These are phyloP conservation scores for Eugnorisma glareosa DNA, from an alignment of 2,888 invertebrate genomes.

Conservation along the genomic window DNA sequence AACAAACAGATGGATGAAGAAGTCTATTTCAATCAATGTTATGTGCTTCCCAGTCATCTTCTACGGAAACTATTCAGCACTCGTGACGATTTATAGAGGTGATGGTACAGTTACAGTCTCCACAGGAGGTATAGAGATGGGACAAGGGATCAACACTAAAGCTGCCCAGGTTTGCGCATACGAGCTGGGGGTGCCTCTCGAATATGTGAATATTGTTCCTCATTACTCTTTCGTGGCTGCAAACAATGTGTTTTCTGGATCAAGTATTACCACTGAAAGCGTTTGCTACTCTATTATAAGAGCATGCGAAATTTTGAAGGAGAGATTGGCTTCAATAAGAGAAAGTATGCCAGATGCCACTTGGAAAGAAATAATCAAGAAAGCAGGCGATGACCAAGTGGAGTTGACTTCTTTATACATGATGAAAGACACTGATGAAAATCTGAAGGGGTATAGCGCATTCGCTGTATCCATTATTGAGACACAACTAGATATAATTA, in stretches of 20 bases:
- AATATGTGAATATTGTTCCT: constrained; percentile 91
- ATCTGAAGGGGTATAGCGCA: constrained; percentile 89
- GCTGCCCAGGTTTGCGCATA: constrained; percentile 94
- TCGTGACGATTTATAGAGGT: constrained; percentile 92
- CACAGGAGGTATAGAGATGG: constrained; percentile 93
- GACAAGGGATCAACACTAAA: constrained; percentile 96
- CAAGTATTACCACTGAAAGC: constrained; percentile 92
- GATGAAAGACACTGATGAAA: constrained; percentile 89
- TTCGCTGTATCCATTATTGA: constrained; percentile 92
- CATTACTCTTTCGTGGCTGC: constrained; percentile 90
- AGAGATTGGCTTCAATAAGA: constrained; percentile 90
- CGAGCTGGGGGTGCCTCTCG: constrained; percentile 92
- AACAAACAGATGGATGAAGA: constrained; percentile 94
- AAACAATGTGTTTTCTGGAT: constrained; percentile 92
- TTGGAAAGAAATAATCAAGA: constrained; percentile 91
- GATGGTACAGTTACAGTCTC: constrained; percentile 93
- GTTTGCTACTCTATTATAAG: constrained; percentile 90
- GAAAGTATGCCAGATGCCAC: constrained; percentile 83
- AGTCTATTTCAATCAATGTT: constrained; percentile 91
- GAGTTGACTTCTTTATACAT: constrained; percentile 91
- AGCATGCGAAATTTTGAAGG: constrained; percentile 91
- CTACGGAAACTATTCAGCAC: constrained; percentile 90
- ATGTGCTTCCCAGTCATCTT: constrained; percentile 92
- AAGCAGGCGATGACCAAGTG: constrained; percentile 89
- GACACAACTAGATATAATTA: constrained; percentile 93